Conservation (phyloP, 2,113 vertebrate genomes). For the Prunella himalayana region DNA sequence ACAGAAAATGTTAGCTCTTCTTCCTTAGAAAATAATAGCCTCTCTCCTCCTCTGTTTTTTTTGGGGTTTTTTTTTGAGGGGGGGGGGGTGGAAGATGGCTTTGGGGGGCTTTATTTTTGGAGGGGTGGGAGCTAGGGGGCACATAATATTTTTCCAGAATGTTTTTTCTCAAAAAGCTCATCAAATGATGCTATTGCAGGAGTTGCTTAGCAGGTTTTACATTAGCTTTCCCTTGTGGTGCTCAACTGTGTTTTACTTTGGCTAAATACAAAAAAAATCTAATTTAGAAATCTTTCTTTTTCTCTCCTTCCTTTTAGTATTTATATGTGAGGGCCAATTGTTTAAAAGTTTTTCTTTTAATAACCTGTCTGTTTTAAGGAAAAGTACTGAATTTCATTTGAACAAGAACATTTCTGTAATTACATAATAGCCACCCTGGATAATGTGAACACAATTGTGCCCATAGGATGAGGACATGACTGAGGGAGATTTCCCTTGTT, state of each 20-base stretch:
- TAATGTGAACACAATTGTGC: background rate
- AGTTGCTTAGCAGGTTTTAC: background rate
- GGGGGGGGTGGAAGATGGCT: background rate
- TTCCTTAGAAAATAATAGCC: background rate
- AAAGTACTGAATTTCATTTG: background rate
- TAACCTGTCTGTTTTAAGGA: background rate
- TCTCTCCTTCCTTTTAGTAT: background rate
- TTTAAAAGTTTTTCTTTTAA: background rate
- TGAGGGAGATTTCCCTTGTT: constrained; percentile 5
- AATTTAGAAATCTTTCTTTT: background rate
- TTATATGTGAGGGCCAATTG: background rate
- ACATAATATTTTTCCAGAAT: background rate
- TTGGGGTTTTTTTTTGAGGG: background rate
- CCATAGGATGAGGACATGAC: background rate
- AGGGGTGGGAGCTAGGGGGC: accelerated
- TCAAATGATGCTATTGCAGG: background rate
- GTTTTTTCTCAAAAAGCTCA: background rate
- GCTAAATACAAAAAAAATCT: background rate
- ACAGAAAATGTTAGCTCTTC: background rate
- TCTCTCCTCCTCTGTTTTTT: background rate
- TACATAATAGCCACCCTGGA: background rate
- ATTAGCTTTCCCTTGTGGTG: background rate
- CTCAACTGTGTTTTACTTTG: background rate
- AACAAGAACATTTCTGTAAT: background rate
- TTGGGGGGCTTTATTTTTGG: background rate